Percentiles rank a stretch among this genome's conserved stretches.
Evolutionary conservation across 2,888 invertebrate genomes (phyloP).

Genomic region (Parochlus steinenii): DNA sequence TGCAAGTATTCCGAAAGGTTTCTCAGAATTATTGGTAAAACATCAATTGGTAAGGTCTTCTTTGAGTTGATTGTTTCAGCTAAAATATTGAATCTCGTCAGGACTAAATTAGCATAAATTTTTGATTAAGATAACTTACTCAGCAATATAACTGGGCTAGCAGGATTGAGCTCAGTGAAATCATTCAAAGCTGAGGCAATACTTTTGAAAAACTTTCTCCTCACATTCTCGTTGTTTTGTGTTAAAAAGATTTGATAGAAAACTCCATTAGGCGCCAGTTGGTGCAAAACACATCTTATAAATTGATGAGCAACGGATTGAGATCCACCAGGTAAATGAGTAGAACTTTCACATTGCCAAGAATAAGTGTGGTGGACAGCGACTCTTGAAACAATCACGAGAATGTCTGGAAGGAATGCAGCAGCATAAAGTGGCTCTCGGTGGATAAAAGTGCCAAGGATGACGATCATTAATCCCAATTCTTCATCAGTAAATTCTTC

Average conservation of each 20-base stretch:
- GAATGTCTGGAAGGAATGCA: conserved; percentile 76
- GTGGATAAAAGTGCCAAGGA: conserved; percentile 89
- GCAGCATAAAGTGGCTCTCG: conserved; percentile 92
- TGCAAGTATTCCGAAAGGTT: conserved; percentile 91
- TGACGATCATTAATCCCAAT: conserved; percentile 81
- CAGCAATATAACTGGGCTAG: conserved; percentile 81
- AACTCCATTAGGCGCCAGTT: conserved; percentile 91
- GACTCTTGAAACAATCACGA: conserved; percentile 71
- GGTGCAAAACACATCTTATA: conserved; percentile 88
- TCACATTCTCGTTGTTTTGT: conserved; percentile 46
- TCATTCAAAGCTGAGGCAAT: conserved; percentile 86
- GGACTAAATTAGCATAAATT: conserved; percentile 27
- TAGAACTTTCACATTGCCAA: conserved; percentile 76
- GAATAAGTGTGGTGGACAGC: conserved; percentile 65
- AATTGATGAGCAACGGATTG: conserved; percentile 95
- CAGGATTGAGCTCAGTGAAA: conserved; percentile 89
- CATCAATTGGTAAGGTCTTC: conserved; percentile 53
- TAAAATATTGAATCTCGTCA: conserved; percentile 10
- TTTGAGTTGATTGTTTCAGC: conserved; percentile 54
- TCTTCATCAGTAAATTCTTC: conserved; percentile 97
- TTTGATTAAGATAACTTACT: too few relatives aligned
- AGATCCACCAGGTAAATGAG: conserved; percentile 86
- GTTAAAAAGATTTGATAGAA: conserved; percentile 92
- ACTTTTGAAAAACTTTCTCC: conserved; percentile 81
- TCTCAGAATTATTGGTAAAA: conserved; percentile 61